A percentile compares a stretch with the other conserved stretches of the same genome.
Evolutionary conservation across 2,797 vertebrate genomes (phyloP).

Genomic region (Mallotus villosus): DNA sequence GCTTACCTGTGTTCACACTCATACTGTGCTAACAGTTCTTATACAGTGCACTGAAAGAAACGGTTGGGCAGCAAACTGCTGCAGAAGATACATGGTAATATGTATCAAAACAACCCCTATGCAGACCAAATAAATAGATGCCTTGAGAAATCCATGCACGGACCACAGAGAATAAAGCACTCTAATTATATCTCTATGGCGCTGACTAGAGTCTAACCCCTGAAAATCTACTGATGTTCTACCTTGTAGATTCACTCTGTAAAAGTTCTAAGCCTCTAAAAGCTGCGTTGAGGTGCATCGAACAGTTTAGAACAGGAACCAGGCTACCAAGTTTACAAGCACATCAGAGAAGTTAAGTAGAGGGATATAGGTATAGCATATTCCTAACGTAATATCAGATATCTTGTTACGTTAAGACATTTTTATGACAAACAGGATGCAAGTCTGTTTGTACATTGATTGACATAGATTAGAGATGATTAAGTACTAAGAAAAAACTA

Average conservation of each 20-base stretch:
- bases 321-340: constrained; percentile 45
- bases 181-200: not conserved
- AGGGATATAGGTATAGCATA: too few relatives aligned
- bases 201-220: not conserved
- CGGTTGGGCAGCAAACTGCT: constrained; percentile 52
- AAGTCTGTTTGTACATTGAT: not conserved
- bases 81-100: constrained; percentile 37
- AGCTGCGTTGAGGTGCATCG: constrained; percentile 53
- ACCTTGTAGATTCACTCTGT: constrained; percentile 20
- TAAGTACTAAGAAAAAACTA: not conserved
- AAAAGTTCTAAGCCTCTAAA: constrained; percentile 46
- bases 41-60: constrained; percentile 53
- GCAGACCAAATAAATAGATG: constrained; percentile 46
- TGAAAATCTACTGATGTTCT: not conserved
- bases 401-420: not conserved
- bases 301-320: constrained; percentile 51
- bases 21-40: constrained; percentile 41
- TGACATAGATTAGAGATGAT: not conserved
- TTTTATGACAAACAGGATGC: not conserved
- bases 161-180: constrained; percentile 12
- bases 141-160: constrained; percentile 51
- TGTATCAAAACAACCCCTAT: constrained; percentile 49
- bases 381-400: too few relatives aligned
- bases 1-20: constrained; percentile 41
- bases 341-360: constrained; percentile 36